Conservation (phyloP, 2,888 invertebrate species). For the Orthosia gothica region DNA sequence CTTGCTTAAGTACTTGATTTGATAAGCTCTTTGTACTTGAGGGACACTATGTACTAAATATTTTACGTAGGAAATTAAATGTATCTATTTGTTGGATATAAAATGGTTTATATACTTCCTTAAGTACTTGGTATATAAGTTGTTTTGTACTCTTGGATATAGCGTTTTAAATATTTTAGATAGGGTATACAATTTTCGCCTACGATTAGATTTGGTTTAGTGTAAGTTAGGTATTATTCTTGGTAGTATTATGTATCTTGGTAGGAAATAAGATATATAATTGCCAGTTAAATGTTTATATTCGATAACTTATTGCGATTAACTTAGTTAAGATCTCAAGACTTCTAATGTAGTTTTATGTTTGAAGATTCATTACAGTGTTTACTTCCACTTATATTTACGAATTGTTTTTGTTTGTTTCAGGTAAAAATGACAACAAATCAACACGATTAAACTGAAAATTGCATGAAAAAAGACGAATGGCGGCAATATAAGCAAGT, state of each 20-base stretch:
- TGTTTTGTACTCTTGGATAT: slow-evolving; percentile 47
- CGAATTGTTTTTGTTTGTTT: slow-evolving; percentile 48
- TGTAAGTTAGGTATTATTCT: background rate
- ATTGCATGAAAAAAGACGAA: background rate
- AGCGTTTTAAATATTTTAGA: slow-evolving; percentile 64
- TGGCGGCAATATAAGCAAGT: background rate
- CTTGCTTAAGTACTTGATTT: background rate
- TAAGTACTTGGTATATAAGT: slow-evolving; percentile 8
- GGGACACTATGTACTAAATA: slow-evolving; percentile 48
- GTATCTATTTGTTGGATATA: slow-evolving; percentile 53
- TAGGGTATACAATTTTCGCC: slow-evolving; percentile 13
- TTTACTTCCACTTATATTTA: slow-evolving; percentile 22
- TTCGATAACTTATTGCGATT: background rate
- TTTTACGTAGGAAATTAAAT: background rate
- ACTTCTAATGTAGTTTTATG: background rate
- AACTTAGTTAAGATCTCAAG: background rate
- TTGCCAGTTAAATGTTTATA: background rate
- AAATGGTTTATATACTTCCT: slow-evolving; percentile 16
- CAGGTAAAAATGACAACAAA: slow-evolving; percentile 54
- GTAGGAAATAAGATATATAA: background rate
- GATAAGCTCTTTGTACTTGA: slow-evolving; percentile 19
- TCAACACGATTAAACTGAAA: background rate
- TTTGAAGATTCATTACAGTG: background rate
- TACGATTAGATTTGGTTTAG: background rate
- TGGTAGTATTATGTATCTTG: background rate